A percentile compares a stretch with the other conserved stretches of the same genome.
phyloP scores from a whole-genome alignment of 1,140 invertebrate species.

The Calycopis cecrops region DNA sequence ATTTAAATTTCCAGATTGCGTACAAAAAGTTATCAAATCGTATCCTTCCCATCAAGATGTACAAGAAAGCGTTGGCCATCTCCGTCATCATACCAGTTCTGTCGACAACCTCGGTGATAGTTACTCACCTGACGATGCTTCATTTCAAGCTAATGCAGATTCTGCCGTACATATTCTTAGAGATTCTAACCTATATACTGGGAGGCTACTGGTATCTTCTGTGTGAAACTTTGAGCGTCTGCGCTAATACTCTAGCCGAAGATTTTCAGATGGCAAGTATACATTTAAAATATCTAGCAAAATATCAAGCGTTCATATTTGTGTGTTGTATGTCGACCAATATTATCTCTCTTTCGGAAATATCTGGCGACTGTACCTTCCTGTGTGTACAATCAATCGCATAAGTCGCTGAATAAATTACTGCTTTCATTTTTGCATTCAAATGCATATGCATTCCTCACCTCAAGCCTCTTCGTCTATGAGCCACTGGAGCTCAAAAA shows the following conservation, averaged over 20 bases:
- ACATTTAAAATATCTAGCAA: background rate
- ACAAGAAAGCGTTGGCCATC: slow-evolving; percentile 71
- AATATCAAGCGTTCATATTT: too few relatives aligned
- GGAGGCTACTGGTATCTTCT: slow-evolving; percentile 79
- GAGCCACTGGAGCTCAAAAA: too few relatives aligned
- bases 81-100: slow-evolving; percentile 75
- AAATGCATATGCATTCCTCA: too few relatives aligned
- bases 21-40: slow-evolving; percentile 74
- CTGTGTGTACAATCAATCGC: too few relatives aligned
- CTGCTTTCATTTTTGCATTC: too few relatives aligned
- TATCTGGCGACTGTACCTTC: too few relatives aligned
- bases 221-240: slow-evolving; percentile 77
- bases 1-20: slow-evolving; percentile 52
- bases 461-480: too few relatives aligned
- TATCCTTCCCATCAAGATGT: slow-evolving; percentile 64
- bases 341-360: too few relatives aligned
- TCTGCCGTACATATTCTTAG: slow-evolving; percentile 79
- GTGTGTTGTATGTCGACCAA: too few relatives aligned
- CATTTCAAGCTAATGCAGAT: slow-evolving; percentile 78
- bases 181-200: slow-evolving; percentile 78
- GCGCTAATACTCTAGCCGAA: slow-evolving; percentile 78
- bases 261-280: slow-evolving; percentile 76
- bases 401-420: too few relatives aligned
- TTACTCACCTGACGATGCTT: slow-evolving; percentile 80
- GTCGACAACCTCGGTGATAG: slow-evolving; percentile 77